phyloP scores from a whole-genome alignment of 1,140 invertebrate species.

The Zaprionus kolodkinae region DNA sequence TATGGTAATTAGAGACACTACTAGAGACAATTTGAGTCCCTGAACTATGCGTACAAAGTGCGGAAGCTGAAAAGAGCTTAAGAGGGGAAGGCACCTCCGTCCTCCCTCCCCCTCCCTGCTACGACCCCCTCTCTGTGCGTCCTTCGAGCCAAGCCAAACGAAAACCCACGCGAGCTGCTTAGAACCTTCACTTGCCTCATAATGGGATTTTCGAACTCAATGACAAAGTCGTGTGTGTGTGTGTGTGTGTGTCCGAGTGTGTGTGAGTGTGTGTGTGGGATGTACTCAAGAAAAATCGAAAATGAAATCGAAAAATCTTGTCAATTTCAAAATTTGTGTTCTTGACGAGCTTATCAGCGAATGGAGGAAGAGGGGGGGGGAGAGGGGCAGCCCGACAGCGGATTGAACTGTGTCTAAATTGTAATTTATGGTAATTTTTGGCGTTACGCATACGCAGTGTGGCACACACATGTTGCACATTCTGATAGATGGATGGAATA shows the following conservation, averaged over 20 bases:
- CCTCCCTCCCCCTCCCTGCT: neutral
- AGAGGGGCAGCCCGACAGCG: constrained; percentile 13
- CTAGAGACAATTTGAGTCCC: constrained; percentile 15
- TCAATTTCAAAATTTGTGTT: constrained; percentile 42
- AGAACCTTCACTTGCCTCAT: constrained; percentile 45
- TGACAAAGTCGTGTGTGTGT: constrained; percentile 25
- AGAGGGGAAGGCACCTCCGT: neutral
- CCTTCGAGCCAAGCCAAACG: constrained; percentile 34
- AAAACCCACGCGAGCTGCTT: constrained; percentile 23
- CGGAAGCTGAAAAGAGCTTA: constrained; percentile 36
- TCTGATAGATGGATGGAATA: constrained; percentile 1
- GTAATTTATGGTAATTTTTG: constrained; percentile 78
- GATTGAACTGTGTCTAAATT: constrained; percentile 45
- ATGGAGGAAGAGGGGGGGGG: neutral
- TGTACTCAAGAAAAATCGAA: constrained; percentile 6
- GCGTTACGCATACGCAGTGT: constrained; percentile 76
- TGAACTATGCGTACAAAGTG: constrained; percentile 42
- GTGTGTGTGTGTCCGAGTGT: constrained; percentile 7
- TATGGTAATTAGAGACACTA: constrained; percentile 4
- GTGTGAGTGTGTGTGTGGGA: constrained; percentile 14
- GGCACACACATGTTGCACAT: constrained; percentile 49
- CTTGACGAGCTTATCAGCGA: constrained; percentile 64
- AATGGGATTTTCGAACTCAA: constrained; percentile 47
- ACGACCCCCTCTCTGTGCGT: constrained; percentile 5
- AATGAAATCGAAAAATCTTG: constrained; percentile 30